Conservation (phyloP, 2,888 invertebrate genomes). For the Drosophila melanosoma region DNA sequence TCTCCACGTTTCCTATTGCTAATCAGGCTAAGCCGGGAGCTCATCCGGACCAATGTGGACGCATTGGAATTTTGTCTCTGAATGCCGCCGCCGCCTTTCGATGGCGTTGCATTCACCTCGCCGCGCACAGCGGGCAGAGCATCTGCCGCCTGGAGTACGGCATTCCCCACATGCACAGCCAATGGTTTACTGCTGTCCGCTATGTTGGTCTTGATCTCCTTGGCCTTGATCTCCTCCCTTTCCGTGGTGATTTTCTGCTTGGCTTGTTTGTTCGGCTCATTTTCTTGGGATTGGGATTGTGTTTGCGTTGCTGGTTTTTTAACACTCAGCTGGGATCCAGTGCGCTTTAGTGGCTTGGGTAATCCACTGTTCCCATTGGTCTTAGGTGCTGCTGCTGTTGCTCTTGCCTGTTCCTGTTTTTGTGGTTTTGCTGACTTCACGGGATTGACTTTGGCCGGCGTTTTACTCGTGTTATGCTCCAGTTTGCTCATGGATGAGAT, state of each 20-base stretch:
- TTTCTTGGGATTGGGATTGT: conserved; percentile 14
- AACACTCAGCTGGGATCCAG: conserved; percentile 31
- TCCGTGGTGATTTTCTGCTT: conserved; percentile 36
- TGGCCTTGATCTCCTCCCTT: conserved; percentile 31
- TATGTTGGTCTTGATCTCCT: conserved; percentile 19
- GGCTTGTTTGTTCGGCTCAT: conserved; percentile 7
- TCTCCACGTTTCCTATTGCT: conserved; percentile 82
- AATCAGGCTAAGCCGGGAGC: conserved; percentile 81
- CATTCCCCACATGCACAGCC: conserved; percentile 70
- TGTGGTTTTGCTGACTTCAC: conserved; percentile 18
- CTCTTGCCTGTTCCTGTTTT: conserved; percentile 28
- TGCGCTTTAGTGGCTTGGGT: conserved; percentile 21
- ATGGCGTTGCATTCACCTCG: conserved; percentile 51
- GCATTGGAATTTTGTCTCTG: conserved; percentile 79
- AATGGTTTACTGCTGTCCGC: conserved; percentile 48
- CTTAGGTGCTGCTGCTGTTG: conserved; percentile 35
- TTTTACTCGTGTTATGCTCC: conserved; percentile 50
- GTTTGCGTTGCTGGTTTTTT: conserved; percentile 27
- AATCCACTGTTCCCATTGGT: conserved; percentile 45
- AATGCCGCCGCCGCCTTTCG: conserved; percentile 27
- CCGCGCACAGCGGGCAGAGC: conserved; percentile 63
- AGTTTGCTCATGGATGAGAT: conserved; percentile 60
- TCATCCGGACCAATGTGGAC: conserved; percentile 79
- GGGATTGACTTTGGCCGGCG: conserved; percentile 39
- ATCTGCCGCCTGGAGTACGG: conserved; percentile 70